phyloP scores from a whole-genome alignment of 2,113 vertebrate species.

The Limanda limanda region DNA sequence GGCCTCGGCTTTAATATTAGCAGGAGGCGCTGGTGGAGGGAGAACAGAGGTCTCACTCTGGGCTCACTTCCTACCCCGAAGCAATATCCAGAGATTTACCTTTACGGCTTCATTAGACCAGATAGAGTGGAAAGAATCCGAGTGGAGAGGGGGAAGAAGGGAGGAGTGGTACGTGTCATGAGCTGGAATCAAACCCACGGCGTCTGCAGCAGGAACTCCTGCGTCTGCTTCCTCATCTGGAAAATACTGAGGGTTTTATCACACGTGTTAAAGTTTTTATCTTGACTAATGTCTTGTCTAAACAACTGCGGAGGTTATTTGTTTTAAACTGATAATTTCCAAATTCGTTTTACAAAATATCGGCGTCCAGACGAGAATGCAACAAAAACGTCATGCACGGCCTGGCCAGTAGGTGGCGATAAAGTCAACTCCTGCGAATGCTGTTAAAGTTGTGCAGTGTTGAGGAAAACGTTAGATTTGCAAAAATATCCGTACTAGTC shows the following conservation, averaged over 20 bases:
- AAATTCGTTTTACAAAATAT: no score
- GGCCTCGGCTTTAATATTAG: conserved; percentile 82
- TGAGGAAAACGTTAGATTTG: no score
- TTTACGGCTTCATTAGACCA: conserved; percentile 39
- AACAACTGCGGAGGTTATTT: not conserved
- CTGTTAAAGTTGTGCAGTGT: no score
- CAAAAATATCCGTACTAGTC: no score
- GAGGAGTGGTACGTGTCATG: not conserved
- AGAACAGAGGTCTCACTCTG: conserved; percentile 68
- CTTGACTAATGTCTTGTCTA: not conserved
- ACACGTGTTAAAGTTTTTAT: not conserved
- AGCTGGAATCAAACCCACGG: not conserved
- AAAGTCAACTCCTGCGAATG: no score
- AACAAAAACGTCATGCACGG: no score
- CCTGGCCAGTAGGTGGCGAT: no score
- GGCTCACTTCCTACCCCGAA: conserved; percentile 43
- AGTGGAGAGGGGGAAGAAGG: not conserved
- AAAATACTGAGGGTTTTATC: not conserved
- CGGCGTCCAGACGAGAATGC: no score
- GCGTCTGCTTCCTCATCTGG: not conserved
- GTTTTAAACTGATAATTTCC: no score
- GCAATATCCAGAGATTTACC: conserved; percentile 40
- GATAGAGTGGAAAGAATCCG: conserved; percentile 7
- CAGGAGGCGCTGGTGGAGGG: conserved; percentile 66
- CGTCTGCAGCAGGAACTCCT: not conserved